Evolutionary conservation across 2,888 invertebrate genomes (phyloP), one percentile per base, ranked within the genome.

Genomic region (Hypolimnas misippus): DNA sequence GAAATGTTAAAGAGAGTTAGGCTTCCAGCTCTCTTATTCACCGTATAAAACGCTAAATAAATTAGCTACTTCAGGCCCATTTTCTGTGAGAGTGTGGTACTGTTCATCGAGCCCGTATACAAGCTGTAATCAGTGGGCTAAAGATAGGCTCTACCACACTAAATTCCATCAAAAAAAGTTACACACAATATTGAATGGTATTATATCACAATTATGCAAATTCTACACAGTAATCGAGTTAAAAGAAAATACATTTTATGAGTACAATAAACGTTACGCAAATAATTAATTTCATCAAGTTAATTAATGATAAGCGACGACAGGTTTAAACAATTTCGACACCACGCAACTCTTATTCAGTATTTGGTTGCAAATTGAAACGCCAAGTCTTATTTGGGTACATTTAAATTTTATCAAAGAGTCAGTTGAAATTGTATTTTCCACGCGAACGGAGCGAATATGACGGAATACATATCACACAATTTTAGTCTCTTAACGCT

Each of bases 381-480:
- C 42, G 62, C 58, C 66, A 65, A 61, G 61, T 63, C 63, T 63
- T 59, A 67, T 67, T 62, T 52, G 38, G 52, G 63, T 60, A 46
- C 63, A 69, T 70, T 68, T 70, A 71, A 71, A 70, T 71, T 69
- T 71, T 62, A 71, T 71, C 67, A 70, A 66, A 69, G 63, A 64
- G 61, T 55, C 55, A n/a, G 53, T 64, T 35, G 57, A 71, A 72
- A 72, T 69, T 70, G 65, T 70, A 68, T 72, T 71, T 73, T 67
- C 63, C 64, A 50, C 38, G 55, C 58, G 64, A 68, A 50, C 63
- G 65, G 49, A 69, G 57, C 62, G 59, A 64, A 64, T 65, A 63
- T 64, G 67, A 67, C 59, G 50, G 60, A 58, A 62, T 54, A 54
- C 29, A 55, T 62, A 66, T 63, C 58, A 52, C 56, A 46, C 52